Evolutionary conservation across 37 sponge, comb jelly and placozoan genomes (phyloP).

Genomic region (Hormiphora californensis): DNA sequence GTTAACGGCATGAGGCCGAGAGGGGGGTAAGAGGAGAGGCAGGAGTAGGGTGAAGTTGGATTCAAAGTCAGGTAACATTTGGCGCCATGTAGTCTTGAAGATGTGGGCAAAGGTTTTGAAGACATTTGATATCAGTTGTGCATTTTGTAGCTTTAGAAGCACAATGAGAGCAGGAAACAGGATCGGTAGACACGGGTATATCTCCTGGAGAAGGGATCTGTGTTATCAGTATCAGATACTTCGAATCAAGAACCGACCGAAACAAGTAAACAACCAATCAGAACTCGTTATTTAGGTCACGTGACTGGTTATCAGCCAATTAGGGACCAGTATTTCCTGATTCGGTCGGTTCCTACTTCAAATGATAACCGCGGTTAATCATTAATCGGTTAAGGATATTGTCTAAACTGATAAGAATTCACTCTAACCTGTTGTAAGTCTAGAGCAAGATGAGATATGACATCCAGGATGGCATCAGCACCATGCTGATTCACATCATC

Average conservation of each 20-base stretch:
- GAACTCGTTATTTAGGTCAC: too few species aligned
- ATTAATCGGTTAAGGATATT: too few species aligned
- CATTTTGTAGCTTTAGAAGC: slow-evolving; percentile 14
- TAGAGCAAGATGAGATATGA: slow-evolving; percentile 9
- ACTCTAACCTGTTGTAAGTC: slow-evolving; percentile 53
- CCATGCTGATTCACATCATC: background rate
- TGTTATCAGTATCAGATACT: too few species aligned
- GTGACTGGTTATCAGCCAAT: too few species aligned
- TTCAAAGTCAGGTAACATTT: slow-evolving; percentile 3
- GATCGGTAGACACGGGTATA: background rate
- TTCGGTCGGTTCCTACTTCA: too few species aligned
- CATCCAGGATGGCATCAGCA: slow-evolving; percentile 28
- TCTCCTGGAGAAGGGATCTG: background rate
- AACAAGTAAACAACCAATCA: too few species aligned
- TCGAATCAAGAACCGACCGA: too few species aligned
- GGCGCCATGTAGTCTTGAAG: slow-evolving; percentile 40
- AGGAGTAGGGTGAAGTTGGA: background rate
- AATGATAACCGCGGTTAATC: too few species aligned
- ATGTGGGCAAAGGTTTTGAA: slow-evolving; percentile 41
- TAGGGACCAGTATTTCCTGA: too few species aligned
- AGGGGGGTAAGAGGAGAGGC: slow-evolving; percentile 22
- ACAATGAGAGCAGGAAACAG: background rate
- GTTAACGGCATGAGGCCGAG: background rate
- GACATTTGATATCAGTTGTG: background rate
- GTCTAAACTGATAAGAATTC: too few species aligned